phyloP scores from a whole-genome alignment of 2,113 vertebrate species.

The Poeciliopsis retropinna region DNA sequence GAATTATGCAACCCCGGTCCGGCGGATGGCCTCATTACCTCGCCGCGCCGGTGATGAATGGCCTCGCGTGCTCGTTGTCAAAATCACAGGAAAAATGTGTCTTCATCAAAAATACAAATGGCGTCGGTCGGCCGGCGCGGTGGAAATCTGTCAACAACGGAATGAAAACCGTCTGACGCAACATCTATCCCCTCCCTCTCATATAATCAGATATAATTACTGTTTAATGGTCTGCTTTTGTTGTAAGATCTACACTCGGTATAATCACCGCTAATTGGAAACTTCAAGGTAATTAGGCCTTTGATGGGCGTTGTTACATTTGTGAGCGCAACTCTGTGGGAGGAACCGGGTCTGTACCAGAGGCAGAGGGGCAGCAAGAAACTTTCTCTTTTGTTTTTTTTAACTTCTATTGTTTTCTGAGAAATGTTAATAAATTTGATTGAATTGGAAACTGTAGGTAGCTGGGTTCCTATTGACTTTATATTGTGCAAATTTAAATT shows the following conservation, averaged over 20 bases:
- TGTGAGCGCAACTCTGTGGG: slow-evolving; percentile 81
- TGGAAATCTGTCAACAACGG: slow-evolving; percentile 9
- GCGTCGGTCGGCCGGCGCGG: slow-evolving; percentile 55
- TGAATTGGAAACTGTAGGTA: slow-evolving; percentile 57
- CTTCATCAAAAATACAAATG: slow-evolving; percentile 76
- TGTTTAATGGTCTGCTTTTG: slow-evolving; percentile 85
- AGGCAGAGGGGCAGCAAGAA: slow-evolving; percentile 70
- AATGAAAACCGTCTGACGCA: not conserved
- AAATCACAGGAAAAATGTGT: slow-evolving; percentile 71
- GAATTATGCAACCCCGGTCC: slow-evolving; percentile 79
- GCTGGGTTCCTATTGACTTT: no score
- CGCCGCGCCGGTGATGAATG: slow-evolving; percentile 73
- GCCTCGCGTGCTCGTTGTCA: slow-evolving; percentile 75
- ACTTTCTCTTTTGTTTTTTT: slow-evolving; percentile 16
- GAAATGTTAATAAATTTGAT: slow-evolving; percentile 73
- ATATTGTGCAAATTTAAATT: no score
- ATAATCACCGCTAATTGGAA: slow-evolving; percentile 95
- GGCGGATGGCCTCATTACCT: slow-evolving; percentile 75
- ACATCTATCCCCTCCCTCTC: slow-evolving; percentile 9
- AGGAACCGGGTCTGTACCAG: slow-evolving; percentile 82
- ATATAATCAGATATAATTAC: slow-evolving; percentile 81
- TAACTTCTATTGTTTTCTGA: slow-evolving; percentile 58
- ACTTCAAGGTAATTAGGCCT: slow-evolving; percentile 91
- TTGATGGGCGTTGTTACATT: slow-evolving; percentile 89
- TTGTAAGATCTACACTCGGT: slow-evolving; percentile 89